These are phyloP conservation scores for Scaptomyza graminum DNA, from an alignment of 1,140 invertebrate species.

Conservation along the genomic window DNA sequence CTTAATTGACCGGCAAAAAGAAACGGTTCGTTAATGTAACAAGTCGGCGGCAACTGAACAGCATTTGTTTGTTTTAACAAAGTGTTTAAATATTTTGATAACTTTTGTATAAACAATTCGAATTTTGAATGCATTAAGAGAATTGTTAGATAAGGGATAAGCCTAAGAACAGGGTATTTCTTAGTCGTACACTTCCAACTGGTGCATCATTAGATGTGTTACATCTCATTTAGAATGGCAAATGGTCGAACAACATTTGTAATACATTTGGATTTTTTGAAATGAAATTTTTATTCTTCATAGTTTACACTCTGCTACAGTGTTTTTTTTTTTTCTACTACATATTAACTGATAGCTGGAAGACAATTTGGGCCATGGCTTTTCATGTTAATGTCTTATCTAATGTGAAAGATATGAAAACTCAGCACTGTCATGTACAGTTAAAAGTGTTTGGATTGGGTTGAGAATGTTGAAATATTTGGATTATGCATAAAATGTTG, in stretches of 20 bases:
- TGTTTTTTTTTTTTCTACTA: conserved; percentile 7
- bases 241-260: conserved; percentile 12
- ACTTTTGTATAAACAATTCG: neutral
- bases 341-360: conserved; percentile 54
- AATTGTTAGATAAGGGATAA: too few species aligned
- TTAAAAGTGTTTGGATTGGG: conserved; percentile 13
- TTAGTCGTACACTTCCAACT: neutral
- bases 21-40: conserved; percentile 21
- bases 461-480: conserved; percentile 18
- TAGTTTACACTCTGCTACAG: conserved; percentile 32
- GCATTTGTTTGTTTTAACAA: neutral
- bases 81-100: conserved; percentile 9
- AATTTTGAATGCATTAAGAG: too few species aligned
- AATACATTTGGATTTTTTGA: conserved; percentile 21
- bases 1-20: conserved; percentile 49
- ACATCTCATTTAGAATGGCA: conserved; percentile 13
- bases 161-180: neutral
- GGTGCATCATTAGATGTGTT: neutral
- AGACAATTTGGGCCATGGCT: conserved; percentile 67
- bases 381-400: conserved; percentile 48
- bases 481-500: conserved; percentile 18
- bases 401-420: conserved; percentile 62
- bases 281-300: conserved; percentile 28
- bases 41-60: conserved; percentile 5
- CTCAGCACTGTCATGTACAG: conserved; percentile 41